Base-by-base conservation (phyloP, 2,797 vertebrate species). In the Hozukius guyotensis region DNA sequence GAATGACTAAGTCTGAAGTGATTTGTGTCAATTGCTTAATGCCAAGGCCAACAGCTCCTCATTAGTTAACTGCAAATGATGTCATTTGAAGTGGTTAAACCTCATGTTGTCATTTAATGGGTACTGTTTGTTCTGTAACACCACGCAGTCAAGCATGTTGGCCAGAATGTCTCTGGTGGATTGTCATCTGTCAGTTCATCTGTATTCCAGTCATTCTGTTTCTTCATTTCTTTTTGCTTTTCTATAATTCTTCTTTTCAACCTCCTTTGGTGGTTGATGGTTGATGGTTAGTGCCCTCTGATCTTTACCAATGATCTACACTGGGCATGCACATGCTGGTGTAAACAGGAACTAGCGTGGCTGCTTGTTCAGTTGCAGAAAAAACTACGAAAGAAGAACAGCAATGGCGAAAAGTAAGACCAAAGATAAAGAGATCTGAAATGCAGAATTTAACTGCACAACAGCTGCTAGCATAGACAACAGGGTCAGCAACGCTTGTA, bases 1-100 rank as follows among this genome's bases (percentile, higher is more conserved):
- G 80, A 74, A 93, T 87, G 87, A 90, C 90, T 85, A 87, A 88
- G 82, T 90, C 77, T 83, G 65, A 88, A 92, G 82, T 88, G 80
- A 93, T 94, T 88, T 85, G 78, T 81, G 81, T 92, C 85, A 90
- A 76, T 87, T 81, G 78, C 87, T 88, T 87, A 77, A 93, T 84
- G 90, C 85, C 78, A 64, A 80, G 69, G 84, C 88, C 85, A 92
- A 79, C 88, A 69, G 36, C 81, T 90, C 84, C 81, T 89, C 84
- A 86, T 88, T 88, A 82, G 86, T 86, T 82, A 68, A 86, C 87
- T 86, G 72, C 52, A 75, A 77, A 92, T 81, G 77, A 77, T 73
- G 76, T 84, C 81, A 83, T 88, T 88, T 88, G 72, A 85, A 77
- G 79, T 73, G 68, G 73, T 75, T 78, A 57, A 75, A 75, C 65